These are phyloP conservation scores for Hypena proboscidalis DNA, from an alignment of 2,888 invertebrate genomes.

Conservation along the genomic window DNA sequence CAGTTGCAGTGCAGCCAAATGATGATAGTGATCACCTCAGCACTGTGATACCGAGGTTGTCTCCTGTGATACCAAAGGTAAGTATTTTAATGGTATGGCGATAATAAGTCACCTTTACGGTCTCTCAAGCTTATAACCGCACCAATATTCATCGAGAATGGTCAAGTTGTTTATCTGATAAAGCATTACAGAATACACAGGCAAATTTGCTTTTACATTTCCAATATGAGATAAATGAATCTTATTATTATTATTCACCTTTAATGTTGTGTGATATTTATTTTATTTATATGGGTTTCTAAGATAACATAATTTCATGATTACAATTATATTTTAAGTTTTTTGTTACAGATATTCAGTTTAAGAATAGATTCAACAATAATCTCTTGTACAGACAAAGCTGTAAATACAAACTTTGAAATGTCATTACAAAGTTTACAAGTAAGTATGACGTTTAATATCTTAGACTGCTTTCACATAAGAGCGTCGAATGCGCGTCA, in stretches of 20 bases:
- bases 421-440: constrained; percentile 88
- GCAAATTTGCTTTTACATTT: too few species aligned
- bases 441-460: constrained; percentile 63
- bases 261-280: too few species aligned
- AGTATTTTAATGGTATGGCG: background rate
- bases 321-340: background rate
- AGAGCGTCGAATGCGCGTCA: too few species aligned
- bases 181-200: too few species aligned
- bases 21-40: constrained; percentile 51
- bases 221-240: too few species aligned
- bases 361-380: constrained; percentile 90
- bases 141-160: too few species aligned
- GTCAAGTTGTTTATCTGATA: too few species aligned
- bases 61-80: constrained; percentile 93
- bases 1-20: constrained; percentile 22
- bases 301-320: background rate
- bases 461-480: background rate
- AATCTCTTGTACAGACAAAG: constrained; percentile 88
- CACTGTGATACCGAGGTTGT: constrained; percentile 87
- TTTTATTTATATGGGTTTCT: background rate
- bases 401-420: constrained; percentile 89
- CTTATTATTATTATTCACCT: too few species aligned
- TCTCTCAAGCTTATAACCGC: too few species aligned
- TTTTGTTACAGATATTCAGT: constrained; percentile 87
- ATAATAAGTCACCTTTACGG: too few species aligned